phyloP scores from a whole-genome alignment of 2,797 vertebrate genomes.

The Setipinna tenuifilis region DNA sequence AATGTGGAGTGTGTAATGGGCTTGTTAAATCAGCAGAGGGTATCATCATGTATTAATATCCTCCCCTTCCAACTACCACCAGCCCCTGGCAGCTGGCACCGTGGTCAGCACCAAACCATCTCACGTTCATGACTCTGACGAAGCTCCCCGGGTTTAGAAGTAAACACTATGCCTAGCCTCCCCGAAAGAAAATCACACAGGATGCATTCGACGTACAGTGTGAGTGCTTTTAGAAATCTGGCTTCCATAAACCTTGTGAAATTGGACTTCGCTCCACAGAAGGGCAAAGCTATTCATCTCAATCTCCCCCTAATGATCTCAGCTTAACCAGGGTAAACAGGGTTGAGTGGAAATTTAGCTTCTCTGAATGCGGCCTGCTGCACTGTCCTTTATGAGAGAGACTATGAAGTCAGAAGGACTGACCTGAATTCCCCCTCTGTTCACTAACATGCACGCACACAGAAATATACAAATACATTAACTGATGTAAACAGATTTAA shows the following conservation, averaged over 20 bases:
- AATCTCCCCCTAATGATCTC: neutral
- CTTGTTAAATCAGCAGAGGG: too few species aligned
- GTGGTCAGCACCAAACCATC: too few species aligned
- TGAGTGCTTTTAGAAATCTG: neutral
- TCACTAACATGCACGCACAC: neutral
- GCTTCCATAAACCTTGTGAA: neutral
- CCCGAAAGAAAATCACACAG: neutral
- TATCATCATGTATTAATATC: too few species aligned
- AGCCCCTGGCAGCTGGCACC: neutral
- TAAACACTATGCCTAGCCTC: too few species aligned
- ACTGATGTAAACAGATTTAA: too few species aligned
- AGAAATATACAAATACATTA: too few species aligned
- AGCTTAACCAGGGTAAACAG: slow-evolving; percentile 8
- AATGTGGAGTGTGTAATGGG: too few species aligned
- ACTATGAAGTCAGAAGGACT: neutral
- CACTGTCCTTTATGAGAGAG: neutral
- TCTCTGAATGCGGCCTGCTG: neutral
- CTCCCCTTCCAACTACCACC: neutral
- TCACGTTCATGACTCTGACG: too few species aligned
- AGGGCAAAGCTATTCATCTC: slow-evolving; percentile 12
- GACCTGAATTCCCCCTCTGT: neutral
- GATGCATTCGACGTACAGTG: neutral
- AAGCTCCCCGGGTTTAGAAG: too few species aligned
- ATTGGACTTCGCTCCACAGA: neutral
- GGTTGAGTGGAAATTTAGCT: neutral